Evolutionary conservation across 2,113 vertebrate species (phyloP), one percentile per base, ranked within the genome.

Genomic region (Sarotherodon lohbergeri): DNA sequence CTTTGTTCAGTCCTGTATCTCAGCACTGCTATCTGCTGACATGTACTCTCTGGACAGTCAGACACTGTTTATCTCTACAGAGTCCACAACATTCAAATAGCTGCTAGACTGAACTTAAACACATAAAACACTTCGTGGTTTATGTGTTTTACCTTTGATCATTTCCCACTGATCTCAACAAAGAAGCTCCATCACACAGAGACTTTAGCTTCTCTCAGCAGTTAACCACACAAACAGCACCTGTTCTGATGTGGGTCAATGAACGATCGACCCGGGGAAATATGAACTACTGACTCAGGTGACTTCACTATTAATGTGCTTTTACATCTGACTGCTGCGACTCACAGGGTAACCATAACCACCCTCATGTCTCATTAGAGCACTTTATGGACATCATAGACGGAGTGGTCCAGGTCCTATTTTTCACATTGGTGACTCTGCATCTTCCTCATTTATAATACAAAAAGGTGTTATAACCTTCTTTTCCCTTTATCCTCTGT

Each of bases 221-320:
- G 57, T 17, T 61, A 61, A 61, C 57, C 57, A 34, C 16, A 61
- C 14, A 0, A 61, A 29, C 29, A 34, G 57, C 57, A 61, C 29
- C 0, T 3, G 16, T 2, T 19, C 4, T 19, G 57, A 34, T 61
- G 57, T 61, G 16, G 29, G 14, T 61, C 1, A 61, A 57, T 27
- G 55, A 56, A 56, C 22, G 11, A 12, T 56, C 0, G 4, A 27
- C 22, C 7, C 22, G 0, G 22, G 1, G 55, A 14, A 57, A 16
- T 29, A 59, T 22, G n/a, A 59, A 5, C 56, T 59, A 59, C 56
- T 2, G 0, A 59, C 27, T 59, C 56, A 9, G 0, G 27, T 14
- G 56, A 29, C 24, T 29, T 59, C 56, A 59, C 24, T 29, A 57
- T 14, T 57, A 2, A 56, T 27, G 13, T 59, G 2, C 24, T 16